A percentile compares a stretch with the other conserved stretches of the same genome.
These are phyloP conservation scores for Albula goreensis DNA, from an alignment of 2,113 vertebrate species.

Conservation along the genomic window DNA sequence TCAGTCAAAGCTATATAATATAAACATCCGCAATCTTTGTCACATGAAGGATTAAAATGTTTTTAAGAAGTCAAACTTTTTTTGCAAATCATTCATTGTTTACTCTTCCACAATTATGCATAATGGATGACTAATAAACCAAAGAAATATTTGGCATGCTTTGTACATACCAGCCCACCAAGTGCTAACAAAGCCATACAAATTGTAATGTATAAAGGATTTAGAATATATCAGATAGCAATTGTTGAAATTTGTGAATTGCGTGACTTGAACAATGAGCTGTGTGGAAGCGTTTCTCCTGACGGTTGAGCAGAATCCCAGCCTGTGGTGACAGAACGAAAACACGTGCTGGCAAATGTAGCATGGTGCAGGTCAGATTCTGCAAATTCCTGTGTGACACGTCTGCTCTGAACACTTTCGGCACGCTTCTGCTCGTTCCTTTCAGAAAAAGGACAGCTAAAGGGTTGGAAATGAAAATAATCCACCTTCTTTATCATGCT, in stretches of 20 bases:
- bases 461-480: not conserved
- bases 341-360: conserved; percentile 44
- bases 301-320: conserved; percentile 26
- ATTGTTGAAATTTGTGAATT: conserved; percentile 34
- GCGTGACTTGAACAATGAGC: conserved; percentile 27
- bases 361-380: conserved; percentile 33
- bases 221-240: not conserved
- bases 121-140: not conserved
- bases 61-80: not conserved
- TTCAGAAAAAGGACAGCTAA: not conserved
- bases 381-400: conserved; percentile 33
- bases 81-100: not conserved
- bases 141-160: not conserved
- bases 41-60: not conserved
- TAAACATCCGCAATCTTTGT: not conserved
- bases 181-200: not conserved
- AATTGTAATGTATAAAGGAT: not conserved
- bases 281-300: conserved; percentile 12
- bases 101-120: not conserved
- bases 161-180: not conserved
- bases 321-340: conserved; percentile 40
- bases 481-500: not conserved
- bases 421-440: not conserved
- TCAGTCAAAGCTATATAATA: not conserved
- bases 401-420: conserved; percentile 1